These are phyloP conservation scores for Neosalanx taihuensis DNA, from an alignment of 2,797 vertebrate genomes.

Conservation along the genomic window DNA sequence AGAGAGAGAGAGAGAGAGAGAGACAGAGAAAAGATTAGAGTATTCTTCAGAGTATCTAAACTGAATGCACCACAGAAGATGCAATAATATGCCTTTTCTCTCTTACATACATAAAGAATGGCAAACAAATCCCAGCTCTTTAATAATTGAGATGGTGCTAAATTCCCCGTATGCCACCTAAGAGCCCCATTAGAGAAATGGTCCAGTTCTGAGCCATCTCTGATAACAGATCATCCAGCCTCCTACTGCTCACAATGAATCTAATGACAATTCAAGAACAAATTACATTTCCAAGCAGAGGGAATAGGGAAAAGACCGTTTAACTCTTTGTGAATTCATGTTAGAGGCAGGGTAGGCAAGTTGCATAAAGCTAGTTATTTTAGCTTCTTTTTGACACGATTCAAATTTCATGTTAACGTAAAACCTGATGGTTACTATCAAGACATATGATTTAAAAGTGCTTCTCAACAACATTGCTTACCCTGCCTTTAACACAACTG, in stretches of 20 bases:
- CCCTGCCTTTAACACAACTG: too few species aligned
- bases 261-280: neutral
- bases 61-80: neutral
- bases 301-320: too few species aligned
- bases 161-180: constrained; percentile 44
- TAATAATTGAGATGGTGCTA: constrained; percentile 53
- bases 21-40: neutral
- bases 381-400: too few species aligned
- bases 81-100: neutral
- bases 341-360: too few species aligned
- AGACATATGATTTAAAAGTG: too few species aligned
- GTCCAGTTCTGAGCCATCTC: neutral
- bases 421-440: too few species aligned
- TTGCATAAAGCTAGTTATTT: too few species aligned
- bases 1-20: neutral
- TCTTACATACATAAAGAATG: neutral
- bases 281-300: neutral
- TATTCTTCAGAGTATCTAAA: neutral
- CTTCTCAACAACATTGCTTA: too few species aligned
- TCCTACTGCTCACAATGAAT: neutral
- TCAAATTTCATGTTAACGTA: too few species aligned
- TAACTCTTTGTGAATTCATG: too few species aligned
- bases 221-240: neutral
- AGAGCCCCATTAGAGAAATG: constrained; percentile 31
- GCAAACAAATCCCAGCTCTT: constrained; percentile 23